Evolutionary conservation across 2,113 vertebrate genomes (phyloP), one percentile per base, ranked within the genome.

Genomic region (Cyprinodon tularosa): DNA sequence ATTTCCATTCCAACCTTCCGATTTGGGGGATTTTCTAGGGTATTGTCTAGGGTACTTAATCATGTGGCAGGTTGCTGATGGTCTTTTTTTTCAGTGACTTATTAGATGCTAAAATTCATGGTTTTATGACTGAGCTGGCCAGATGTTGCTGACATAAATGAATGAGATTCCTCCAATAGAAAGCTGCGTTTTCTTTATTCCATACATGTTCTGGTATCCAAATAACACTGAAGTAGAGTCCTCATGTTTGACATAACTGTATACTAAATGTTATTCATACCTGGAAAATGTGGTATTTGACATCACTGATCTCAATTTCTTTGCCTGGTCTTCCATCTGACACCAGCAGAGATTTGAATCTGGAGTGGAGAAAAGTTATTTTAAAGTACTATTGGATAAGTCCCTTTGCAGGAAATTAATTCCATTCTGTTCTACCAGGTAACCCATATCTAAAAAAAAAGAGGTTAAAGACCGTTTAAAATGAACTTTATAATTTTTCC

Each of bases 261-360:
- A 68, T 40, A 8, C 36, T 22, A 22, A 44, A 61, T 20, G 12
- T 22, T 48, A 66, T 14, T 72, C 9, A 75, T 73, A 98, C 98
- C 96, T 98, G 95, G 68, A 99, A 99, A 48, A 97, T 95, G 70
- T 82, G 96, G 91, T 98, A 99, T 81, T 96, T 98, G 89, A 98
- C 86, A 0, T 98, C 96, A 0, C 89, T 91, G 87, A 99, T 97
- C 85, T 98, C 96, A 0, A 99, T 95, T 22, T 93, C 94, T 64
- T 96, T 98, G 88, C 90, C 93, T 0, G 94, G 90, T 39, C 91
- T 83, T 15, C 95, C 93, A 0, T 95, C 95, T 12, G 96, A 95
- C 12, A 94, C 95, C 94, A 99, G 94, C 15, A 99, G 91, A 4
- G 94, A 95, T 93, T 96, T 98, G 89, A 99, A 99, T 92, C 98